Evolutionary conservation across 2,113 vertebrate species (phyloP).

Genomic region (Triplophysa rosa): DNA sequence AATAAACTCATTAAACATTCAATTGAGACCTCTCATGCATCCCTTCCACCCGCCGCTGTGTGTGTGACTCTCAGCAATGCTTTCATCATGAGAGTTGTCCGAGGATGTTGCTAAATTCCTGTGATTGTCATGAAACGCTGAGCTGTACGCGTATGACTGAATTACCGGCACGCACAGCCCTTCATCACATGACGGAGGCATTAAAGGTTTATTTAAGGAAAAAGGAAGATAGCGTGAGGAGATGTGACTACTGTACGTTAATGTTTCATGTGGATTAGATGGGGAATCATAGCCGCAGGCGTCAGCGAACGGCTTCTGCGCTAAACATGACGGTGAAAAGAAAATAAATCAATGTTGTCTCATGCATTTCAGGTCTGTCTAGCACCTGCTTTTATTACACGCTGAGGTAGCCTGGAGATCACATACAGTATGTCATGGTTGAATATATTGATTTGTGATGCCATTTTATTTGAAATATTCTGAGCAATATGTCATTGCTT

Average conservation of each 20-base stretch:
- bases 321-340: background rate
- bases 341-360: background rate
- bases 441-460: background rate
- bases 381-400: background rate
- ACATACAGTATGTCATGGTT: background rate
- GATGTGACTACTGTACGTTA: conserved; percentile 12
- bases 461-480: no score
- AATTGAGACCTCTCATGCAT: conserved; percentile 48
- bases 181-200: background rate
- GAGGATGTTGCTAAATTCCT: background rate
- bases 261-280: conserved; percentile 9
- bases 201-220: conserved; percentile 22
- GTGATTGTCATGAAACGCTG: background rate
- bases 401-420: background rate
- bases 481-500: no score
- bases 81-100: conserved; percentile 52
- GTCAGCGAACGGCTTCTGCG: background rate
- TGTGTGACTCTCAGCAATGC: conserved; percentile 53
- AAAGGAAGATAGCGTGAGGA: conserved; percentile 27
- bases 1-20: conserved; percentile 74
- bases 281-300: background rate
- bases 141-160: background rate
- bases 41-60: conserved; percentile 27
- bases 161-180: background rate
- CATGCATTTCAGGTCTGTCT: background rate